These are phyloP conservation scores for Scaptomyza cyrtandrae DNA, from an alignment of 2,888 invertebrate genomes.

Conservation along the genomic window DNA sequence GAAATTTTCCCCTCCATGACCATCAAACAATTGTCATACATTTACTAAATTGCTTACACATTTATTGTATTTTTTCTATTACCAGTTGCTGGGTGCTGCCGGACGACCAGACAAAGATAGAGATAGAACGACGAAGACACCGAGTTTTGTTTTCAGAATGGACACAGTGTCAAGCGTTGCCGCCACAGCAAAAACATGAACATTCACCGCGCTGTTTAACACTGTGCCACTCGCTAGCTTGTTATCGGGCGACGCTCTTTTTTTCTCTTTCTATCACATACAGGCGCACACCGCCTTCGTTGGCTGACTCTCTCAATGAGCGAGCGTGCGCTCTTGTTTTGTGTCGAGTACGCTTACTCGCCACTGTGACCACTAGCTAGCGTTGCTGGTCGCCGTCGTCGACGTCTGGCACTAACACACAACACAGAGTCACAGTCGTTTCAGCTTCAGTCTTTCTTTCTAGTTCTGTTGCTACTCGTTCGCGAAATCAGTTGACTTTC, in stretches of 20 bases:
- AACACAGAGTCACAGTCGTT: conserved; percentile 65
- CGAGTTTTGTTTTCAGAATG: conserved; percentile 35
- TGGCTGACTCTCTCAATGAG: conserved; percentile 49
- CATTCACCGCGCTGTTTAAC: conserved; percentile 40
- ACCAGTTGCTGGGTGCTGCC: conserved; percentile 8
- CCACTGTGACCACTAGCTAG: conserved; percentile 31
- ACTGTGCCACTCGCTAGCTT: conserved; percentile 52
- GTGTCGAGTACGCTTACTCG: conserved; percentile 48
- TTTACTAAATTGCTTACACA: not conserved
- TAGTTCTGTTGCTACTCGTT: conserved; percentile 83
- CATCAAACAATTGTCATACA: not conserved
- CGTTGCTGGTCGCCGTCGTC: conserved; percentile 45
- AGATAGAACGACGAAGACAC: conserved; percentile 38
- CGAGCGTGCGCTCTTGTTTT: conserved; percentile 45
- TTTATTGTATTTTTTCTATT: conserved; percentile 9
- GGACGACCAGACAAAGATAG: conserved; percentile 45
- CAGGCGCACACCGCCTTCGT: conserved; percentile 33
- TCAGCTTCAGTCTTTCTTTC: conserved; percentile 80
- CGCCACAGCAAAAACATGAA: conserved; percentile 41
- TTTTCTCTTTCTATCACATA: conserved; percentile 25
- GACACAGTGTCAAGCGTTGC: conserved; percentile 27
- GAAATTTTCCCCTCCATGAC: not conserved
- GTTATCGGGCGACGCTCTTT: conserved; percentile 57
- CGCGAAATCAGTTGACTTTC: conserved; percentile 83
- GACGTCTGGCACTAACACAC: conserved; percentile 57